Evolutionary conservation across 1,140 invertebrate genomes (phyloP).

Genomic region (Aphis gossypii): DNA sequence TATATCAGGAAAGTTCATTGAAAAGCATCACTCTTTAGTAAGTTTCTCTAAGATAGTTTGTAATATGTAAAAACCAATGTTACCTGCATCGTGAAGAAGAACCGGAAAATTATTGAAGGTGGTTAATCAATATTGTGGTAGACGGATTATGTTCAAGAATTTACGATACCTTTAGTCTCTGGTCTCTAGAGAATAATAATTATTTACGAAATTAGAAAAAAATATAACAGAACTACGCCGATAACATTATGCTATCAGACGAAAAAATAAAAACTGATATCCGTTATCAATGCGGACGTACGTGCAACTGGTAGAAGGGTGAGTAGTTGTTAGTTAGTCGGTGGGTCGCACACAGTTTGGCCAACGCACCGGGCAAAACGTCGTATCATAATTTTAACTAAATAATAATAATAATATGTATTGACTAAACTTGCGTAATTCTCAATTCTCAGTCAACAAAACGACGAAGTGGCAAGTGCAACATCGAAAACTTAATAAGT

Average conservation of each 20-base stretch:
- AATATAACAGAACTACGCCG: not conserved
- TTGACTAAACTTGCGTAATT: not conserved
- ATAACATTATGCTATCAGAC: not conserved
- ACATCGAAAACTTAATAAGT: too few relatives aligned
- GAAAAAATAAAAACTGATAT: not conserved
- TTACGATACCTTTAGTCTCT: not conserved
- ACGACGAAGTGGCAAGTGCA: too few relatives aligned
- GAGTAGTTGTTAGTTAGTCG: not conserved
- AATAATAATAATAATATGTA: not conserved
- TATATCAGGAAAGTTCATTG: not conserved
- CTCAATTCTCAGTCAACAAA: not conserved
- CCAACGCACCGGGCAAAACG: not conserved
- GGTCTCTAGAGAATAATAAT: not conserved
- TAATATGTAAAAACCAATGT: not conserved
- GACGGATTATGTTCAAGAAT: not conserved
- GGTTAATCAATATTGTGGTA: not conserved
- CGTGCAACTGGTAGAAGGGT: not conserved
- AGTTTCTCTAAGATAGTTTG: not conserved
- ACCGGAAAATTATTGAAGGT: not conserved
- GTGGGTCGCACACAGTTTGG: not conserved
- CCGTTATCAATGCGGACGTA: not conserved
- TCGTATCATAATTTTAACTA: not conserved
- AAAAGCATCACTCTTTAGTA: not conserved
- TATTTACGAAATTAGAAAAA: not conserved
- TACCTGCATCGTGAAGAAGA: not conserved